Conservation (phyloP, 1,140 invertebrate genomes). For the Magallana angulata region DNA sequence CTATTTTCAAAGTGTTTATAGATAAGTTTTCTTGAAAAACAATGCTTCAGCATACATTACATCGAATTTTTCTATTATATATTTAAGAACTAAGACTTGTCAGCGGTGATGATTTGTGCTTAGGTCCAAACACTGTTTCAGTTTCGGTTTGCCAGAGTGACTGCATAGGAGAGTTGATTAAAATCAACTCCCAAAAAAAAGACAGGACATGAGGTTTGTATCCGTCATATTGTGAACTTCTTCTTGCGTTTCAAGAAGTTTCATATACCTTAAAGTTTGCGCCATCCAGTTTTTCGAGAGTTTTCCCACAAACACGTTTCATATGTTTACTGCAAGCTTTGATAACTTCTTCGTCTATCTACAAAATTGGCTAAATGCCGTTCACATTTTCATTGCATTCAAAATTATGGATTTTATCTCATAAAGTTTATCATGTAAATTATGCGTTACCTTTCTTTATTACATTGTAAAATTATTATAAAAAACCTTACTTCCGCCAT, state of each 20-base stretch:
- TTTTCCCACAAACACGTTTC: conserved; percentile 90
- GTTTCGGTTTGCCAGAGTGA: too few species aligned
- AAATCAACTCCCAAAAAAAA: background rate
- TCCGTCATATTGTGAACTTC: background rate
- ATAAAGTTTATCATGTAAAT: background rate
- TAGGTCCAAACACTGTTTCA: too few species aligned
- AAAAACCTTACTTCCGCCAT: conserved; percentile 89
- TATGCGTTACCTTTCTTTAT: background rate
- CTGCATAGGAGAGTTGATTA: too few species aligned
- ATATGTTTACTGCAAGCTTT: conserved; percentile 91
- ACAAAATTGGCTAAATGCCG: background rate
- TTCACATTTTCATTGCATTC: background rate
- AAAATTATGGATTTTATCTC: background rate
- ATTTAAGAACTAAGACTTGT: too few species aligned
- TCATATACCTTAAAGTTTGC: conserved; percentile 84
- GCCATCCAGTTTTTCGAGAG: conserved; percentile 88
- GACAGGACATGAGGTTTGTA: background rate
- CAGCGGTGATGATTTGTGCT: too few species aligned
- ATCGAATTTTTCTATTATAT: too few species aligned
- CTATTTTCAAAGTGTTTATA: too few species aligned
- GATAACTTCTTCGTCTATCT: conserved; percentile 95
- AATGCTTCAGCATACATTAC: too few species aligned
- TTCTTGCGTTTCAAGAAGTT: background rate
- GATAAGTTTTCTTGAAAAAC: too few species aligned
- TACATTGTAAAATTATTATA: conserved; percentile 19